Evolutionary conservation across 1,140 invertebrate genomes (phyloP).

Genomic region (Drosophila dunni): DNA sequence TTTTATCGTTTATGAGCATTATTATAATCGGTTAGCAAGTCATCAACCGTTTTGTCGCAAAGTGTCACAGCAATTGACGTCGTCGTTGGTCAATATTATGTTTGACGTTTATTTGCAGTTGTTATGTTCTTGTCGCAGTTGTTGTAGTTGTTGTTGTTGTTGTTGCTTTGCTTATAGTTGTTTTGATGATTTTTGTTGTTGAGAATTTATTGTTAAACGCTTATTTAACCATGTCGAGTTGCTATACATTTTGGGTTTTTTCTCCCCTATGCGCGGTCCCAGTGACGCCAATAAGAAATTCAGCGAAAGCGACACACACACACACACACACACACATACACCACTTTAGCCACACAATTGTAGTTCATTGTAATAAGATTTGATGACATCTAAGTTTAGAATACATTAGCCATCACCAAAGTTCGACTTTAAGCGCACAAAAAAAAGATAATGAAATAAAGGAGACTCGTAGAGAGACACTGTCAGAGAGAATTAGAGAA

Average conservation of each 20-base stretch:
- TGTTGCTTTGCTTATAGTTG: neutral
- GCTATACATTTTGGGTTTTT: conserved; percentile 29
- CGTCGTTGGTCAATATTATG: conserved; percentile 24
- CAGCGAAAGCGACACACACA: conserved; percentile 37
- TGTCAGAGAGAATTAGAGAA: neutral
- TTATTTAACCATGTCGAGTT: conserved; percentile 3
- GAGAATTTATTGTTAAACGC: conserved; percentile 21
- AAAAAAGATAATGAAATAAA: neutral
- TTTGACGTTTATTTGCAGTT: conserved; percentile 11
- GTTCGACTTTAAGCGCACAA: neutral
- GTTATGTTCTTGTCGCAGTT: neutral
- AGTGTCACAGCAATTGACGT: conserved; percentile 42
- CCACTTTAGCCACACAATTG: neutral
- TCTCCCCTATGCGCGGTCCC: conserved; percentile 14
- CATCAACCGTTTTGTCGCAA: conserved; percentile 10
- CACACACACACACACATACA: conserved; percentile 10
- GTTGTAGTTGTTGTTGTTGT: conserved; percentile 3
- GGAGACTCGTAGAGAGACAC: neutral
- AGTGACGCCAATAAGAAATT: conserved; percentile 50
- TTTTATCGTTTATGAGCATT: conserved; percentile 5
- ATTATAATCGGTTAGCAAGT: conserved; percentile 34
- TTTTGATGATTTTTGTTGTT: neutral
- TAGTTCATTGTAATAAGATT: neutral
- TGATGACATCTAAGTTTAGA: conserved; percentile 34
- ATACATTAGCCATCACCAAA: conserved; percentile 29